Evolutionary conservation across 1,140 invertebrate genomes (phyloP), one percentile per base, ranked within the genome.

Genomic region (Acromyrmex charruanus): DNA sequence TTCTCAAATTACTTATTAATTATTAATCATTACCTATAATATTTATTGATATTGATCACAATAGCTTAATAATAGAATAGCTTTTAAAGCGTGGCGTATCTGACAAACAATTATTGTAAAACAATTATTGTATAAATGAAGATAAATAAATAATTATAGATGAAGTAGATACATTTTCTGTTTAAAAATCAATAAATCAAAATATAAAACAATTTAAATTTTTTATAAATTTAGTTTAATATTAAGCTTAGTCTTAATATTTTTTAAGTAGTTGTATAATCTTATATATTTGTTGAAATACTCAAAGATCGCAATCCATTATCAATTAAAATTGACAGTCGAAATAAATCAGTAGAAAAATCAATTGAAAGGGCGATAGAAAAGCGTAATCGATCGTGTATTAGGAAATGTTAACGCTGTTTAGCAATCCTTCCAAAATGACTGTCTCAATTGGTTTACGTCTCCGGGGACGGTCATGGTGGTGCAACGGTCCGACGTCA

Each of bases 401-500:
- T 72, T 63, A 87, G 53, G 75, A 80, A 69, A 75, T 31, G 80
- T 39, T 74, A 35, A 28, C 55, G 35, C 63, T 89, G 66, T 69
- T 90, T 82, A 85, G 80, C 75, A 53, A 61, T 84, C 74, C 85
- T 88, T 90, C 39, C 69, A 66, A 88, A 90, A 88, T 87, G 85
- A 92, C 89, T 88, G 91, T 89, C 89, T 92, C 91, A 91, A 92
- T 92, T 89, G 88, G 90, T 92, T 90, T 90, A 86, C 87, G 66
- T 89, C 91, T 85, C 85, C 58, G 35, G 91, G 88, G 87, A 89
- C 87, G 90, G 89, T 92, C 85, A 88, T 88, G 89, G 84, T 66
- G 90, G 81, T 85, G 87, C 89, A 89, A 89, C 80, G 87, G 88
- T 39, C 68, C 77, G 69, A 68, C 86, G 89, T 90, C 82, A 91